These are phyloP conservation scores for Kryphioiulus occultus DNA, from an alignment of 2,888 invertebrate genomes.

Conservation along the genomic window DNA sequence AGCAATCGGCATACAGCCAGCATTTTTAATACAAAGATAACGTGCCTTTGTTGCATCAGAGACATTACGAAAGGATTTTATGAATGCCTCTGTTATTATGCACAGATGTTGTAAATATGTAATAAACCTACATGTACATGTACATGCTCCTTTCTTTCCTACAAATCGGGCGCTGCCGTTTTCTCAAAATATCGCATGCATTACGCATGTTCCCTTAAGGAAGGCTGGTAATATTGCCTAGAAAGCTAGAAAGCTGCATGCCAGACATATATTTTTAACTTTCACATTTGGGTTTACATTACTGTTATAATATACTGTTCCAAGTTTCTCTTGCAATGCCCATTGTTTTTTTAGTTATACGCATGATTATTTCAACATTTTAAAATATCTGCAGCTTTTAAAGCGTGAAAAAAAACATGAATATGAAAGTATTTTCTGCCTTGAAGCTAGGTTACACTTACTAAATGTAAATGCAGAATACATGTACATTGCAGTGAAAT, in stretches of 20 bases:
- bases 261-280: background rate
- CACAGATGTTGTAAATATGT: conserved; percentile 14
- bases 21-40: background rate
- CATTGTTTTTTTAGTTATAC: background rate
- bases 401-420: no score
- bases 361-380: no score
- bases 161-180: background rate
- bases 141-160: background rate
- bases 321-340: background rate
- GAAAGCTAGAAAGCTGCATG: background rate
- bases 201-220: background rate
- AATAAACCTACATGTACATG: background rate
- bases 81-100: conserved; percentile 11
- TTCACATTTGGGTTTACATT: background rate
- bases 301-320: background rate
- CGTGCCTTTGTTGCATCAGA: background rate
- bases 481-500: no score
- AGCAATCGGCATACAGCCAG: background rate
- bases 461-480: no score
- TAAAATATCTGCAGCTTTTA: no score
- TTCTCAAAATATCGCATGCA: background rate
- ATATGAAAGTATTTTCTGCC: background rate
- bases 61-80: background rate
- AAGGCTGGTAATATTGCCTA: background rate
- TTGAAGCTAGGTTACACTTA: background rate